Evolutionary conservation across 2,888 invertebrate species (phyloP), one percentile per base, ranked within the genome.

Genomic region (Mesochorus sp.): DNA sequence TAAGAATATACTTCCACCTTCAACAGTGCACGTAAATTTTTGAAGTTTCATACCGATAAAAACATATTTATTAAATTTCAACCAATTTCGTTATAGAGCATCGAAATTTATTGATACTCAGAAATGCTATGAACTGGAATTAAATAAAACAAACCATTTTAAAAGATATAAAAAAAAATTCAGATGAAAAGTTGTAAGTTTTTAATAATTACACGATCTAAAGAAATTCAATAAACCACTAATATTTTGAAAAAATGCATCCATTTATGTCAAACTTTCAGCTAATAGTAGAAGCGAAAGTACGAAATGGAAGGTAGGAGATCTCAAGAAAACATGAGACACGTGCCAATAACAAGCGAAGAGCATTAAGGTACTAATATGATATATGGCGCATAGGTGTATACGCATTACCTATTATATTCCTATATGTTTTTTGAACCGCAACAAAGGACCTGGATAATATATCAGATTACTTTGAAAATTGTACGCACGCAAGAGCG

Each of bases 371-470:
- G 78, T 59, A 62, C 55, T 73, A 76, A 72, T 77, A 31, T 57
- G 6, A 44, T 26, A 44, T 64, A 62, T 14, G 17, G 14, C n/a
- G n/a, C 10, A 73, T 72, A 67, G 67, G 70, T n/a, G n/a, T 71
- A 64, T 74, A 73, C 51, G 39, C 26, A 62, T 71, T 59, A 72
- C 59, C 71, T 61, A 75, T 61, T 62, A 74, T 66, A 51, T 80
- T 72, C 42, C 67, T 75, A 76, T n/a, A n/a, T 82, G 75, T 84
- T 84, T 84, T 80, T 80, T 80, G 76, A 83, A 82, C 81, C 80
- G 57, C 80, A 82, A 82, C 77, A 84, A 84, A 82, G 80, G 80
- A 72, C 71, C 76, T 78, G 80, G 81, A 80, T 82, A 79, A 84
- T 83, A 85, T 82, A 79, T 79, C 78, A 74, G 70, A 79, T 79